Evolutionary conservation across 2,113 vertebrate genomes (phyloP).

Genomic region (Odobenus rosmarus): DNA sequence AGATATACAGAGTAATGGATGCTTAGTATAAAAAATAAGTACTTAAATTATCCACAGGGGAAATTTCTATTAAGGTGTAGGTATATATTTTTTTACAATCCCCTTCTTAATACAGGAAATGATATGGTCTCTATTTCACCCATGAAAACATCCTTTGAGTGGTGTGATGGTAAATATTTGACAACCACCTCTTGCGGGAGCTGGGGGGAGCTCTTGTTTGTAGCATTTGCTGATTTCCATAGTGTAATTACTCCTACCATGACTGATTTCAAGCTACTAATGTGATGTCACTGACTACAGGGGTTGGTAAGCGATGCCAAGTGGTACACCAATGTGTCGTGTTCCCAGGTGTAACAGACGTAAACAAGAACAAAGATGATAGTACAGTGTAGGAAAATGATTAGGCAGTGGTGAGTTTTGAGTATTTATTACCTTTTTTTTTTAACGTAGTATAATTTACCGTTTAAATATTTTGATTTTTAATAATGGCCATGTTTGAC

Average conservation of each 20-base stretch:
- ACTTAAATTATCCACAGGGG: not conserved
- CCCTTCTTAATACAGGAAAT: not conserved
- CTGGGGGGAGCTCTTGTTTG: not conserved
- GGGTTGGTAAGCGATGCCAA: not conserved
- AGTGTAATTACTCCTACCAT: not conserved
- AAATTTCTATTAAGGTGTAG: not conserved
- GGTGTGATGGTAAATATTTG: not conserved
- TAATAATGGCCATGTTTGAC: not conserved
- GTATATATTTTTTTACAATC: not conserved
- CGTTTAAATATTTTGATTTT: conserved; percentile 7
- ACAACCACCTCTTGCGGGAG: not conserved
- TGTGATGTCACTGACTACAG: not conserved
- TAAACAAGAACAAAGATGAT: not conserved
- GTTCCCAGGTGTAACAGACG: not conserved
- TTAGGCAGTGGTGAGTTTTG: not conserved
- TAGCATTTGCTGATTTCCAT: not conserved
- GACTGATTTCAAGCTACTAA: not conserved
- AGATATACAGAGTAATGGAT: not conserved
- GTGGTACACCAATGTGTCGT: not conserved
- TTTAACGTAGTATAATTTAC: not conserved
- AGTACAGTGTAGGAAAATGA: not conserved
- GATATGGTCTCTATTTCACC: not conserved
- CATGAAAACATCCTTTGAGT: not conserved
- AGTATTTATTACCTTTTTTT: not conserved
- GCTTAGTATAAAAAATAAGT: conserved; percentile 24